These are phyloP conservation scores for Brachionus manjavacas DNA, from an alignment of 1,140 invertebrate genomes.

Conservation along the genomic window DNA sequence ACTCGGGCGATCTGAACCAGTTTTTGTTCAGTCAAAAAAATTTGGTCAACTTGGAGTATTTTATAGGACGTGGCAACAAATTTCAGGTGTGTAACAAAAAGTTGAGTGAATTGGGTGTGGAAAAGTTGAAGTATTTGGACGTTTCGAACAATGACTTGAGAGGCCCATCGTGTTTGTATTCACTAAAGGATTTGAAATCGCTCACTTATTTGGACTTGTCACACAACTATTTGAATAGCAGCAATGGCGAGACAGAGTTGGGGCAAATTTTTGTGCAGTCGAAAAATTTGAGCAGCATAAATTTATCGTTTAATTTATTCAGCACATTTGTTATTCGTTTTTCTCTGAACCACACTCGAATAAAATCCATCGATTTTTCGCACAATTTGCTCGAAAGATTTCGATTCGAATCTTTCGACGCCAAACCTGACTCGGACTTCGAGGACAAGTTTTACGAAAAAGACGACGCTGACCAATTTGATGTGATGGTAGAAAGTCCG, in stretches of 20 bases:
- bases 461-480: background rate
- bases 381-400: background rate
- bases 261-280: background rate
- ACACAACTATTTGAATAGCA: background rate
- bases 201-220: background rate
- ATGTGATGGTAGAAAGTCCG: background rate
- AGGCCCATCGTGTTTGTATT: background rate
- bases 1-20: background rate
- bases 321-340: background rate
- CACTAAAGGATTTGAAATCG: background rate
- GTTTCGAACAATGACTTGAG: background rate
- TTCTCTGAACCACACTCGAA: background rate
- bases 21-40: conserved; percentile 19
- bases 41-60: background rate
- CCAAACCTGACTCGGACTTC: background rate
- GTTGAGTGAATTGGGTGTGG: background rate
- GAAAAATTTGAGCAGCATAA: background rate
- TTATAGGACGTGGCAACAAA: background rate
- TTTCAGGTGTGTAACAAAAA: conserved; percentile 21
- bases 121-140: background rate
- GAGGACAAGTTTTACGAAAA: conserved; percentile 3
- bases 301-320: background rate
- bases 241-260: background rate
- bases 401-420: background rate
- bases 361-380: conserved; percentile 2